Evolutionary conservation across 2,888 invertebrate genomes (phyloP).

Genomic region (Hymenopus coronatus): DNA sequence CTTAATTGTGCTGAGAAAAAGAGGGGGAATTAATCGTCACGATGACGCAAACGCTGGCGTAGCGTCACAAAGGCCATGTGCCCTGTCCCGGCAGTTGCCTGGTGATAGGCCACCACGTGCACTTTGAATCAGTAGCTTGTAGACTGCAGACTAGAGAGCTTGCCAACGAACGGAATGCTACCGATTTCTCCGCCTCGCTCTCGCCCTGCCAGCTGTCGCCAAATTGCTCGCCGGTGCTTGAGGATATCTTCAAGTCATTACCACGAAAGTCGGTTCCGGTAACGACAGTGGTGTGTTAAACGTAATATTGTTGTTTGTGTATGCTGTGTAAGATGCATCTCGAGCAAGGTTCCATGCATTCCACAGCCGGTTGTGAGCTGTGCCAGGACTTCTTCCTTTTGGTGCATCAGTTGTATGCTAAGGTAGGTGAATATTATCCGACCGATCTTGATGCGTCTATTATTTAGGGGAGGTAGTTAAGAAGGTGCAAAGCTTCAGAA

Average conservation of each 20-base stretch:
- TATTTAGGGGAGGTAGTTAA: no score
- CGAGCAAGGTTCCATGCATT: not conserved
- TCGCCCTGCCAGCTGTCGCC: not conserved
- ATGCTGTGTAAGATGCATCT: not conserved
- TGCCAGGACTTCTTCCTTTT: slow-evolving; percentile 70
- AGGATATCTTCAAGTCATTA: not conserved
- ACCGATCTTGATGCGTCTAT: no score
- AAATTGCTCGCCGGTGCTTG: not conserved
- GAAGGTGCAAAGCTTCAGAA: no score
- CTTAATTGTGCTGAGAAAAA: not conserved
- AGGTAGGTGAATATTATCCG: slow-evolving; percentile 54
- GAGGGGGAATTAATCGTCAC: not conserved
- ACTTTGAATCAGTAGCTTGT: not conserved
- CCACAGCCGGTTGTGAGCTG: slow-evolving; percentile 55
- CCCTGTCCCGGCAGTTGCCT: not conserved
- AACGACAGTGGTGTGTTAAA: not conserved
- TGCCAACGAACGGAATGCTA: not conserved
- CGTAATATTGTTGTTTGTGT: not conserved
- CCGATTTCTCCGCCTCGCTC: not conserved
- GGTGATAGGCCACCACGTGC: not conserved
- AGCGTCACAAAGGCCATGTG: not conserved
- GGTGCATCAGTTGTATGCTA: slow-evolving; percentile 65
- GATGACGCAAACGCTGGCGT: not conserved
- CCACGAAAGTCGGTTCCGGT: not conserved
- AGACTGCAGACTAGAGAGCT: not conserved